Evolutionary conservation across 2,888 invertebrate genomes (phyloP), one percentile per base, ranked within the genome.

Genomic region (Drosophila peninsularis): DNA sequence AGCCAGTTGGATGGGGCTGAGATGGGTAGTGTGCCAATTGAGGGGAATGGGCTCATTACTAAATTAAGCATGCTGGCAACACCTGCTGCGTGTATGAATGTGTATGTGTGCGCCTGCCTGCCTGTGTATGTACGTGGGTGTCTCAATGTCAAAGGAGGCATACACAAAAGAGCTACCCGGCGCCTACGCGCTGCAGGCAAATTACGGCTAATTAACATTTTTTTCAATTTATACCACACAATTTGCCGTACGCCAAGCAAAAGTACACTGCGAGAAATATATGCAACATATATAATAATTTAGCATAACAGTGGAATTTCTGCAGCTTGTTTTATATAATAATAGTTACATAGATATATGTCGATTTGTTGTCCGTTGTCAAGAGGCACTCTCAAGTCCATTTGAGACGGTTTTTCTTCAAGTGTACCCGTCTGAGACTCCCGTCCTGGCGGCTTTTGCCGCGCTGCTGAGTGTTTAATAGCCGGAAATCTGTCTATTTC

Each of bases 401-500:
- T 30, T 39, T 19, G 4, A 14, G 9, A 6, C 19, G 3, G 14
- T 5, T 17, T 54, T 76, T 77, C 44, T 64, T 36, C 9, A 19
- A 50, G 79, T 71, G 60, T 47, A 71, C 41, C 74, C 55, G 37
- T 36, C n/a, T 7, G 30, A 62, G 71, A 49, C 50, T 32, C 69
- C 50, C 50, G 64, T 54, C 58, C 60, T 56, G 68, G 62, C 64
- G 77, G 66, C 74, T 71, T 86, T 82, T 82, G 75, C 75, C 78
- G 81, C 84, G 69, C 72, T 72, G 81, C 80, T 88, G 87, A 88
- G 78, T 87, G 88, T 80, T 88, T 85, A 85, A 85, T 88, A 88
- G 88, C 85, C 85, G 85, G 89, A 86, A 88, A 86, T 86, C 87
- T 87, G 87, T 88, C 85, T 88, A 86, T 88, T 86, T 86, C 89